Percentiles rank a stretch among this genome's conserved stretches.
Conservation (phyloP, 2,888 invertebrate genomes). For the Chrysolina haemoptera region DNA sequence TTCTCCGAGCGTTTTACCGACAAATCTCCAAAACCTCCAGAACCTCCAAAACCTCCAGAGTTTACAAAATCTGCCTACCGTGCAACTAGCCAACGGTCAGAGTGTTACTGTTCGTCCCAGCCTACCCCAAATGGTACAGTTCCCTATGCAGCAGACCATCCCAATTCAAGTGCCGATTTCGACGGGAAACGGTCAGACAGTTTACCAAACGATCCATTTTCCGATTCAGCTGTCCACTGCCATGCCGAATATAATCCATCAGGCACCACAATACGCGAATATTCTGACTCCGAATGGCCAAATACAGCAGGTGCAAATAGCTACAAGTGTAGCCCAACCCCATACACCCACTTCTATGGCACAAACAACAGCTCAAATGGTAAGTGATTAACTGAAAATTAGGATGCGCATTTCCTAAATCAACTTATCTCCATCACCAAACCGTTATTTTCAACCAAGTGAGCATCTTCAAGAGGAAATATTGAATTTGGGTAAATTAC, state of each 20-base stretch:
- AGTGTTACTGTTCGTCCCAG: conserved; percentile 80
- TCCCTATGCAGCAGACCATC: conserved; percentile 83
- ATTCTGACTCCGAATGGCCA: conserved; percentile 88
- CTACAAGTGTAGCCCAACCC: conserved; percentile 67
- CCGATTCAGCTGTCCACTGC: conserved; percentile 85
- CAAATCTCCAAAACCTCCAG: conserved; percentile 79
- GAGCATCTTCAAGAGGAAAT: too few species aligned
- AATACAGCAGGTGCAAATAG: conserved; percentile 89
- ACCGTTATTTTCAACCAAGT: too few species aligned
- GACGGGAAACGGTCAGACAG: conserved; percentile 89
- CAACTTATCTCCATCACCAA: too few species aligned
- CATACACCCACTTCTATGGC: conserved; percentile 66
- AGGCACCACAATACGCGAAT: conserved; percentile 70
- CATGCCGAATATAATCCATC: conserved; percentile 73
- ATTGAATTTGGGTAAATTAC: too few species aligned
- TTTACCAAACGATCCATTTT: conserved; percentile 95
- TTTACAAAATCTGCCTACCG: conserved; percentile 71
- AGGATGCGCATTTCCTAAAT: too few species aligned
- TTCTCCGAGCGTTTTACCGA: conserved; percentile 79
- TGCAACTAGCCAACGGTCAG: conserved; percentile 81
- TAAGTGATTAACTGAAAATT: neutral
- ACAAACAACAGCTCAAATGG: conserved; percentile 66
- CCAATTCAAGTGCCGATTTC: conserved; percentile 94
- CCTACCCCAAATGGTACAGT: conserved; percentile 71
- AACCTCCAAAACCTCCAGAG: conserved; percentile 78